Evolutionary conservation across 2,888 invertebrate species (phyloP).

Genomic region (Perithous albicinctus): DNA sequence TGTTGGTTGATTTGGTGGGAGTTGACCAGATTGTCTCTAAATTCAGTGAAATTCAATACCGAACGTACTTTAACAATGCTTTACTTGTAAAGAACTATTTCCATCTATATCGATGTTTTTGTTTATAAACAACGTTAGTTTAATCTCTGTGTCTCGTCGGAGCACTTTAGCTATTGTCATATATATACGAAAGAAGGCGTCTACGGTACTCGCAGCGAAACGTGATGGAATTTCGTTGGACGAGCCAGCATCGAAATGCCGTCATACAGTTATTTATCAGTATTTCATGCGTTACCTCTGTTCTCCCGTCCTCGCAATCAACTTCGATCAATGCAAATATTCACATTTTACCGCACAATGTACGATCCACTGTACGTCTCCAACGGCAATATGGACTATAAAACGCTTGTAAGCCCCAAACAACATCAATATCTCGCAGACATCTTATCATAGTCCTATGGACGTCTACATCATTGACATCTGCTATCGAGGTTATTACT

Average conservation of each 20-base stretch:
- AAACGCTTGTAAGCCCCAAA: background rate
- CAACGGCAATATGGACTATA: background rate
- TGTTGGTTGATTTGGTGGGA: too few relatives aligned
- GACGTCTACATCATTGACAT: too few relatives aligned
- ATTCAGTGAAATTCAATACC: too few relatives aligned
- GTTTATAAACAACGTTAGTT: background rate
- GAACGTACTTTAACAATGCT: too few relatives aligned
- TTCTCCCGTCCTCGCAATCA: background rate
- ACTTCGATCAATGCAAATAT: background rate
- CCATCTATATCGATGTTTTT: background rate
- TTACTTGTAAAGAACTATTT: too few relatives aligned
- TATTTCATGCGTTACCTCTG: background rate
- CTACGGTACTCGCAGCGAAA: constrained; percentile 18
- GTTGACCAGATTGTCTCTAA: too few relatives aligned
- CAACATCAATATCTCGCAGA: background rate
- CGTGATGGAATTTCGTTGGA: constrained; percentile 45
- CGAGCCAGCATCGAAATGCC: constrained; percentile 33
- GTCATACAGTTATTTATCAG: constrained; percentile 25
- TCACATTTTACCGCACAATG: background rate
- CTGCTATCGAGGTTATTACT: too few relatives aligned
- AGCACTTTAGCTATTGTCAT: too few relatives aligned
- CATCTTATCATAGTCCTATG: too few relatives aligned
- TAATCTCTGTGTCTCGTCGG: background rate
- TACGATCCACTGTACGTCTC: background rate
- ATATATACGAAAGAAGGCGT: constrained; percentile 17